Conservation (phyloP, 2,888 invertebrate genomes). For the Imbricaverruca yamaguchii region DNA sequence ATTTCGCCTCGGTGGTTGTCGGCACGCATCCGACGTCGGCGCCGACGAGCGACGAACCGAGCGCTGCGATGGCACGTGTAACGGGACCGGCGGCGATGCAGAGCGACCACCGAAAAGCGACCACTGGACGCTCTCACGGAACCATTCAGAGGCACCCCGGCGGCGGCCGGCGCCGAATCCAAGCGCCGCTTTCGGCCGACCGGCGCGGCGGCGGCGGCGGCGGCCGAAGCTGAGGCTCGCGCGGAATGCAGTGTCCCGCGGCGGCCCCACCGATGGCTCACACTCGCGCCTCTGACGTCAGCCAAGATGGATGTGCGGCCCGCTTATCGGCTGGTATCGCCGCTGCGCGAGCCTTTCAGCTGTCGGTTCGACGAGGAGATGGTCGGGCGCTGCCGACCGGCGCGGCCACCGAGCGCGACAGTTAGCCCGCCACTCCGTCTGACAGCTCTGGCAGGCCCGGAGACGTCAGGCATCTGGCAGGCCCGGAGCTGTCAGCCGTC, state of each 20-base stretch:
- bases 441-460: too few species aligned
- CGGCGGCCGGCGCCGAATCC: background rate
- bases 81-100: too few species aligned
- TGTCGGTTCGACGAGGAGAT: background rate
- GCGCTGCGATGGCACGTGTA: too few species aligned
- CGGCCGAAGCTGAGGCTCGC: background rate
- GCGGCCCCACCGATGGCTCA: background rate
- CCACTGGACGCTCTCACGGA: background rate
- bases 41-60: too few species aligned
- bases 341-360: background rate
- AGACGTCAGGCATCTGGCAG: too few species aligned
- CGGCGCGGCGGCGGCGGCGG: background rate
- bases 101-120: background rate
- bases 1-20: too few species aligned
- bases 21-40: too few species aligned
- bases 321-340: background rate
- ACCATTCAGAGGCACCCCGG: background rate
- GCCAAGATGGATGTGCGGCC: background rate
- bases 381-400: background rate
- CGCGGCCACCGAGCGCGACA: background rate
- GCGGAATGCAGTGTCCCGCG: background rate
- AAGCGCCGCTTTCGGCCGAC: background rate
- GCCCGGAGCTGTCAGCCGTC: too few species aligned
- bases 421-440: background rate
- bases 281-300: background rate